Evolutionary conservation across 2,888 invertebrate species (phyloP).

Genomic region (Hipparchia sbordonii): DNA sequence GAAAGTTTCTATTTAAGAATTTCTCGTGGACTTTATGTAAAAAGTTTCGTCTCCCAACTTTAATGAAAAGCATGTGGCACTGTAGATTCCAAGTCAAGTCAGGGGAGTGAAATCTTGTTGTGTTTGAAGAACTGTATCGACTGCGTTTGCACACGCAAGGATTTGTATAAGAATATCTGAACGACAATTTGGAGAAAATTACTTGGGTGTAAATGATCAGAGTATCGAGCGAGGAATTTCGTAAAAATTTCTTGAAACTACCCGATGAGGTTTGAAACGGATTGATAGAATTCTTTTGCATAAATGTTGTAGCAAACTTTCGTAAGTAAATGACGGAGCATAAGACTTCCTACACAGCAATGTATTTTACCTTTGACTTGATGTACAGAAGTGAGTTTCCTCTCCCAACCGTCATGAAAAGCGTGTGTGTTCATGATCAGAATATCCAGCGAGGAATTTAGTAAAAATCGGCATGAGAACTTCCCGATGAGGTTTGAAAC

Average conservation of each 20-base stretch:
- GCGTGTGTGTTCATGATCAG: constrained; percentile 74
- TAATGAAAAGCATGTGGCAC: constrained; percentile 92
- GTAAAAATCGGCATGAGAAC: neutral
- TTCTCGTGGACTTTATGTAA: too few relatives aligned
- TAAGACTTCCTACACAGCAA: neutral
- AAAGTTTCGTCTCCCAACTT: constrained; percentile 96
- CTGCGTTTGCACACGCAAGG: too few relatives aligned
- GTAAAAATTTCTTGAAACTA: neutral
- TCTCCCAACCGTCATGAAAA: constrained; percentile 98
- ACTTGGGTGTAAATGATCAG: too few relatives aligned
- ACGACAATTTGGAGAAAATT: too few relatives aligned
- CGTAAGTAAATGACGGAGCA: too few relatives aligned
- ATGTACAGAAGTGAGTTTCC: constrained; percentile 95
- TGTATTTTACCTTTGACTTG: constrained; percentile 93
- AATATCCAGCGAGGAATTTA: neutral
- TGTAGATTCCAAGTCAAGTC: too few relatives aligned
- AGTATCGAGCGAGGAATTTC: neutral
- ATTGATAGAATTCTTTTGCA: neutral
- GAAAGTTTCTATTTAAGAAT: too few relatives aligned
- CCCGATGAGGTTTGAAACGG: neutral
- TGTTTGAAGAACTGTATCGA: too few relatives aligned
- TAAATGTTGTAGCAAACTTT: too few relatives aligned
- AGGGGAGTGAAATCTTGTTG: too few relatives aligned
- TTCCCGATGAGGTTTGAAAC: neutral
- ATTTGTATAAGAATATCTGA: too few relatives aligned